These are phyloP conservation scores for Nilaparvata lugens DNA, from an alignment of 1,140 invertebrate genomes.

Conservation along the genomic window DNA sequence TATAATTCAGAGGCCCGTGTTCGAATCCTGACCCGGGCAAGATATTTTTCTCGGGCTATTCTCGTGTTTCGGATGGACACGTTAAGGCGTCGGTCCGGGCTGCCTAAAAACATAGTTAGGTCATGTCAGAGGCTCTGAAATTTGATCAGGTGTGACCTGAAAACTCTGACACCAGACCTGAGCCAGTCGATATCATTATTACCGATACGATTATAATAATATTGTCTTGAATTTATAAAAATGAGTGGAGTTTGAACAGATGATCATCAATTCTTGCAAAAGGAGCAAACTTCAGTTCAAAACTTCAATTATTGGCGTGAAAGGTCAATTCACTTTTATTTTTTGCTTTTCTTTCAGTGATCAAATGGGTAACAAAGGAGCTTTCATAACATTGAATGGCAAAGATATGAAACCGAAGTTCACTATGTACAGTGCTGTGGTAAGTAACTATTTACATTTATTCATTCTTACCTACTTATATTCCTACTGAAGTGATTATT, in stretches of 20 bases:
- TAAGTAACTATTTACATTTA: conserved; percentile 40
- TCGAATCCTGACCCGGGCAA: no score
- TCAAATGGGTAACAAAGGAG: conserved; percentile 96
- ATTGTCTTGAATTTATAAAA: neutral
- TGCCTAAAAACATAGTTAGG: no score
- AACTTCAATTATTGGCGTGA: conserved; percentile 7
- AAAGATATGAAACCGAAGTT: conserved; percentile 85
- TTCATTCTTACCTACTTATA: conserved; percentile 1
- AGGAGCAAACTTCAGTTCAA: no score
- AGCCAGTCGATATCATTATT: no score
- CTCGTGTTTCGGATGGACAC: no score
- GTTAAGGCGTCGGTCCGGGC: no score
- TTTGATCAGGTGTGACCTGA: no score
- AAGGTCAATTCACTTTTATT: conserved; percentile 1
- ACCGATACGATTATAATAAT: neutral
- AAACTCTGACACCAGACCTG: no score
- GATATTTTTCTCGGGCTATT: no score
- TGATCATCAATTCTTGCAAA: neutral
- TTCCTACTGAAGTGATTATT: neutral
- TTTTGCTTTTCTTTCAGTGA: conserved; percentile 59
- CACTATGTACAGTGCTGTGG: conserved; percentile 88
- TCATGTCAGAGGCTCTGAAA: no score
- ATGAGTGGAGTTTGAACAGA: neutral
- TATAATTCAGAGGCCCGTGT: no score
- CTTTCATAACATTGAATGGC: conserved; percentile 91